These are phyloP conservation scores for Dysmachus trigonus DNA, from an alignment of 2,888 invertebrate genomes.

Conservation along the genomic window DNA sequence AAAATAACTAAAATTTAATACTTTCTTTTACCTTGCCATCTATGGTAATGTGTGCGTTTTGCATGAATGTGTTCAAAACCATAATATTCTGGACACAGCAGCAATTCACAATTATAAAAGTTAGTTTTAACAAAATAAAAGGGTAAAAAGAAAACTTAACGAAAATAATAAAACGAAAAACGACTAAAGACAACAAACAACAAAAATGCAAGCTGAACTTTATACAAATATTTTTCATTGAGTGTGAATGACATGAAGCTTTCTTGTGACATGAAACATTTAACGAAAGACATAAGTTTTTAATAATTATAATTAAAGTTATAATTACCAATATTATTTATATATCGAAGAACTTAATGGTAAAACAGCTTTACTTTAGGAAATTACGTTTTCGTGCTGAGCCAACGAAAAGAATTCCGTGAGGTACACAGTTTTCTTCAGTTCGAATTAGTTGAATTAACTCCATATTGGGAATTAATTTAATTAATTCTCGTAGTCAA, in stretches of 20 bases:
- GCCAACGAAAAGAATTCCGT: constrained; percentile 50
- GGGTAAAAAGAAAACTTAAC: constrained; percentile 21
- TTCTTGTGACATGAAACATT: constrained; percentile 28
- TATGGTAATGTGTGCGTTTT: not conserved
- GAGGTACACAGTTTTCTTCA: not conserved
- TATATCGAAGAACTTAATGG: not conserved
- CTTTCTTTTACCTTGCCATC: not conserved
- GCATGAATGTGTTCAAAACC: constrained; percentile 32
- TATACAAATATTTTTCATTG: constrained; percentile 5
- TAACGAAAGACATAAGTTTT: constrained; percentile 20
- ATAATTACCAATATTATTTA: constrained; percentile 6
- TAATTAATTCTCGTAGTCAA: constrained; percentile 11
- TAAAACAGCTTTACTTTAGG: not conserved
- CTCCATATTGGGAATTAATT: constrained; percentile 3
- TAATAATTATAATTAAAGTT: constrained; percentile 6
- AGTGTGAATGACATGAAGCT: constrained; percentile 10
- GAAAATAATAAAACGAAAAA: not conserved
- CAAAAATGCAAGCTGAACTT: constrained; percentile 47
- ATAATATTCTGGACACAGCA: constrained; percentile 26
- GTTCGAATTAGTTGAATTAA: constrained; percentile 28
- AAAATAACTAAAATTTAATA: not conserved
- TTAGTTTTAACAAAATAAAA: constrained; percentile 7
- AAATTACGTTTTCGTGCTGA: constrained; percentile 15
- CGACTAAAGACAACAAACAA: constrained; percentile 24
- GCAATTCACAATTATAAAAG: constrained; percentile 12